A percentile compares a stretch with the other conserved stretches of the same genome.
These are phyloP conservation scores for Drosophila pachea DNA, from an alignment of 1,140 invertebrate species.

Conservation along the genomic window DNA sequence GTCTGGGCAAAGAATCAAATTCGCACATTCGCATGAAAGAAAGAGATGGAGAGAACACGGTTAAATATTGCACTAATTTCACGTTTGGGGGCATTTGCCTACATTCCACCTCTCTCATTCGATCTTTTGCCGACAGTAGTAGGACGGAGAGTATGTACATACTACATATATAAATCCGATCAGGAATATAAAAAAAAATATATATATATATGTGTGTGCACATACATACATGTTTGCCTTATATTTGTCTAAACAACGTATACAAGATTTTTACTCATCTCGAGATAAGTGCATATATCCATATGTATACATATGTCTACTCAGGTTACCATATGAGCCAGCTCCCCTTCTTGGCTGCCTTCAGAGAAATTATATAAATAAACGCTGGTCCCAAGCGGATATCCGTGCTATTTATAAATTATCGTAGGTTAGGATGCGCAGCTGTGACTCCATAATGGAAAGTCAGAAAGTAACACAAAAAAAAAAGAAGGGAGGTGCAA, in stretches of 20 bases:
- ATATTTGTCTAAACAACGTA: neutral
- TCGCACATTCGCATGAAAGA: neutral
- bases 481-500: neutral
- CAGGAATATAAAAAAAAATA: neutral
- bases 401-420: slow-evolving; percentile 46
- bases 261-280: too few relatives aligned
- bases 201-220: neutral
- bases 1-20: slow-evolving; percentile 6
- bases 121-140: too few relatives aligned
- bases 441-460: neutral
- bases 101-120: too few relatives aligned
- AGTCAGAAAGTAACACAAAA: neutral
- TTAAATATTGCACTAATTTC: too few relatives aligned
- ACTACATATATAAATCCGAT: too few relatives aligned
- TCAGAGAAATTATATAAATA: slow-evolving; percentile 28
- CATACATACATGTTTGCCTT: neutral
- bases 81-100: too few relatives aligned
- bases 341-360: slow-evolving; percentile 33
- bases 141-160: too few relatives aligned
- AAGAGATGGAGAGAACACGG: too few relatives aligned
- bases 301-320: neutral
- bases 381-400: slow-evolving; percentile 39
- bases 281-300: neutral
- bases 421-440: neutral
- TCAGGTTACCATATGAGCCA: neutral